Evolutionary conservation across 2,888 invertebrate species (phyloP).

Genomic region (Nymphalis polychloros): DNA sequence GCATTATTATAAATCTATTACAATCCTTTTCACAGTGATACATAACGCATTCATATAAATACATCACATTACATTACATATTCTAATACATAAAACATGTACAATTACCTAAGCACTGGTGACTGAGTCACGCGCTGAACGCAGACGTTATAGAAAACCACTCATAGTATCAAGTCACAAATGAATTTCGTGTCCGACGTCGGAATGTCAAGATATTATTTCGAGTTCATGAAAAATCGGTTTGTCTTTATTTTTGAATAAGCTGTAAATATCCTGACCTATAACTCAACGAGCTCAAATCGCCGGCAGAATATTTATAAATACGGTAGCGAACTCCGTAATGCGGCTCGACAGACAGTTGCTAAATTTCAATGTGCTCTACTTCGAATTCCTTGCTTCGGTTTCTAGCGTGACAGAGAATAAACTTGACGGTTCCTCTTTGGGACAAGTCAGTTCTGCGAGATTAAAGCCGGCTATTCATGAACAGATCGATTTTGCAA

Average conservation of each 20-base stretch:
- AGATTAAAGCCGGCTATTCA: constrained; percentile 32
- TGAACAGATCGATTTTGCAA: constrained; percentile 16
- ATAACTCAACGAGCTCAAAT: constrained; percentile 63
- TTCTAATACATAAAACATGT: background rate
- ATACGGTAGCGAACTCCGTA: constrained; percentile 70
- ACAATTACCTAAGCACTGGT: background rate
- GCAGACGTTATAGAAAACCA: constrained; percentile 15
- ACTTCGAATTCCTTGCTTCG: constrained; percentile 68
- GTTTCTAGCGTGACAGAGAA: constrained; percentile 61
- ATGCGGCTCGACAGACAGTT: constrained; percentile 76
- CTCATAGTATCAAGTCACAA: constrained; percentile 20
- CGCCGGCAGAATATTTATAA: constrained; percentile 74
- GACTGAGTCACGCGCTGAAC: constrained; percentile 3
- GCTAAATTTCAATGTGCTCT: constrained; percentile 80
- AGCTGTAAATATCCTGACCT: constrained; percentile 66
- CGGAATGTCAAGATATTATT: constrained; percentile 27
- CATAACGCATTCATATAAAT: too few relatives aligned
- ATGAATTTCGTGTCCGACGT: constrained; percentile 15
- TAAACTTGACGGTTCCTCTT: constrained; percentile 55
- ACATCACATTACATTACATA: too few relatives aligned
- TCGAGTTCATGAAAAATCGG: constrained; percentile 35
- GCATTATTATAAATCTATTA: too few relatives aligned
- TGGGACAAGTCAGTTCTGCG: constrained; percentile 40
- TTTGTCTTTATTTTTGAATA: constrained; percentile 53
- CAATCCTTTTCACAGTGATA: too few relatives aligned